These are phyloP conservation scores for Girardia tigrina DNA, from an alignment of 2,888 invertebrate genomes.

Conservation along the genomic window DNA sequence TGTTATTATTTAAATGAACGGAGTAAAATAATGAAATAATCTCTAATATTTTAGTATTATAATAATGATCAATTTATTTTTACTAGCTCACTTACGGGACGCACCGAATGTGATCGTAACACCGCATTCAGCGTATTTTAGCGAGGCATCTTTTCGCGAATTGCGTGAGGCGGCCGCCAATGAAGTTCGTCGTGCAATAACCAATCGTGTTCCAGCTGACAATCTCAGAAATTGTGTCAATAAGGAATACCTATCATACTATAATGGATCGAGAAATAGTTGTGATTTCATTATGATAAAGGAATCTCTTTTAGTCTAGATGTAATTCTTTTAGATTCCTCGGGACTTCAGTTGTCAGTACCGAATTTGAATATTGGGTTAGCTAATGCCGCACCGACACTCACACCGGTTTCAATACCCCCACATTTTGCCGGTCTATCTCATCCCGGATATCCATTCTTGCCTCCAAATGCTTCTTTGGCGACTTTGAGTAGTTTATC, in stretches of 20 bases:
- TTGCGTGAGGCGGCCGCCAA: slow-evolving; percentile 92
- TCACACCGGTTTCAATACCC: not conserved
- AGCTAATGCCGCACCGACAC: not conserved
- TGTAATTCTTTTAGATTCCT: not conserved
- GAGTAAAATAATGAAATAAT: too few species aligned
- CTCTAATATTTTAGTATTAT: too few species aligned
- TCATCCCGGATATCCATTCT: not conserved
- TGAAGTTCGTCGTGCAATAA: slow-evolving; percentile 91
- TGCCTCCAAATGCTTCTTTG: not conserved
- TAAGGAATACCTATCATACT: slow-evolving; percentile 58
- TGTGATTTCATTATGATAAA: not conserved
- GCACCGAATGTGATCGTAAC: slow-evolving; percentile 94
- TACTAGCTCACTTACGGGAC: slow-evolving; percentile 54
- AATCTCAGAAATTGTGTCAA: slow-evolving; percentile 97
- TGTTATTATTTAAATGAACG: too few species aligned
- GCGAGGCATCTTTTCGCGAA: slow-evolving; percentile 92
- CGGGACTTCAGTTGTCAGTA: not conserved
- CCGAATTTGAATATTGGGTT: not conserved
- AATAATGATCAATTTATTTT: too few species aligned
- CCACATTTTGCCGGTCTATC: not conserved
- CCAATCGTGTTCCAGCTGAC: slow-evolving; percentile 82
- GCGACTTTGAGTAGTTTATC: not conserved
- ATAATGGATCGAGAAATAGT: slow-evolving; percentile 8
- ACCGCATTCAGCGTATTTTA: slow-evolving; percentile 97
- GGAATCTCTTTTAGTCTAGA: not conserved